Evolutionary conservation across 2,888 invertebrate species (phyloP), one percentile per base, ranked within the genome.

Genomic region (Tenthredo distinguenda): DNA sequence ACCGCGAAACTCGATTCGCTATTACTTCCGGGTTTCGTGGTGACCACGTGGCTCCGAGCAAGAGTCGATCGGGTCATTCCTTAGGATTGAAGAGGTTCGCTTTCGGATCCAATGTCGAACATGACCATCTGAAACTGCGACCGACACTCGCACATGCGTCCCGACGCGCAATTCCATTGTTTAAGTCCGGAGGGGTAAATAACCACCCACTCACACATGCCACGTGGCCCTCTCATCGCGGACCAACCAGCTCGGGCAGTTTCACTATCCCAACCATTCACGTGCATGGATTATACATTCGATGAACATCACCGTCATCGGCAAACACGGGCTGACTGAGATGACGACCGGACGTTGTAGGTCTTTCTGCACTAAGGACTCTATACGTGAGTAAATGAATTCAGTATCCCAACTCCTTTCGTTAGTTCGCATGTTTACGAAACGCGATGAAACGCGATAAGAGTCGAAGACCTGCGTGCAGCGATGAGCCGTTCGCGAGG

Each of bases 1-100:
- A 31, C 76, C 47, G 76, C 43, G 47, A 47, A 47, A 76, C 43
- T 76, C 76, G 76, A 47, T 76, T n/a, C 43, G 43, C 26, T 62
- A 26, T 31, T 0, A 62, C 62, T 26, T 62, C 62, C 62, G 62
- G 62, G 21, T 34, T 40, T n/a, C 34, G n/a, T 31, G 37, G 31
- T 10, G 40, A 72, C 72, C 72, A 72, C 72, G 72, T 72, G 72
- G 72, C 72, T 34, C 15, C 26, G 18, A 3, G 55, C n/a, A n/a
- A 6, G n/a, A n/a, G 55, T 55, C n/a, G 55, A 55, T n/a, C 55
- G n/a, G 55, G 7, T 55, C 1, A 7, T 55, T n/a, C 7, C 55
- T 55, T 2, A 7, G 55, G n/a, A 4, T 55, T 55, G 6, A 55
- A n/a, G 55, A 7, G 18, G n/a, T 55, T 55, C 55, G n/a, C 6